A percentile compares a stretch with the other conserved stretches of the same genome.
Evolutionary conservation across 2,888 invertebrate species (phyloP).

Genomic region (Lasioglossum leucozonium): DNA sequence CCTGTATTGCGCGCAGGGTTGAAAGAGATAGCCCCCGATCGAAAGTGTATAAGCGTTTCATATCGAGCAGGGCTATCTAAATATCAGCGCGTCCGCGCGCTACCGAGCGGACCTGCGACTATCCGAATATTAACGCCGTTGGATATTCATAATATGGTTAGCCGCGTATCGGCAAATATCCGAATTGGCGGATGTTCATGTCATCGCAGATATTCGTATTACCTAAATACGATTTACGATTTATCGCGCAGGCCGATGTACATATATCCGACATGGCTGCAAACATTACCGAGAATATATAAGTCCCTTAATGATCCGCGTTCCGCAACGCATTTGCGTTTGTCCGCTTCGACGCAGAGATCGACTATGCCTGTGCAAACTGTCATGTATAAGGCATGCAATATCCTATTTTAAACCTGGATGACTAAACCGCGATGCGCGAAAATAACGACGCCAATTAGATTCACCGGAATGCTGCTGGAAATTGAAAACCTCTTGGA

Average conservation of each 20-base stretch:
- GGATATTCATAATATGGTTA: slow-evolving; percentile 67
- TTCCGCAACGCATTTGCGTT: slow-evolving; percentile 2
- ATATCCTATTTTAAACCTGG: not conserved
- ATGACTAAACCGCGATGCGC: not conserved
- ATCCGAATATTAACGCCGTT: slow-evolving; percentile 55
- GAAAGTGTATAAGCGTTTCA: slow-evolving; percentile 20
- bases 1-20: not conserved
- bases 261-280: slow-evolving; percentile 23
- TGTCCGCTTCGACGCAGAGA: not conserved
- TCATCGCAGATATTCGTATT: slow-evolving; percentile 62
- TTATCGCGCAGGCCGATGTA: slow-evolving; percentile 39
- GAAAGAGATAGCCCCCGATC: not conserved
- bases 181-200: slow-evolving; percentile 62
- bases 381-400: not conserved
- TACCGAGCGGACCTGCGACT: slow-evolving; percentile 18
- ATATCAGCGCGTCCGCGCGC: slow-evolving; percentile 13
- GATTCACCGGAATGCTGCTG: not conserved
- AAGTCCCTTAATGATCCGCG: slow-evolving; percentile 36
- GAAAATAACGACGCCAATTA: not conserved
- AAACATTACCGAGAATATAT: slow-evolving; percentile 41
- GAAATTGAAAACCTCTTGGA: no score
- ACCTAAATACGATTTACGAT: slow-evolving; percentile 60
- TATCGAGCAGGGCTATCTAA: slow-evolving; percentile 41
- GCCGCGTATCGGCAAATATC: slow-evolving; percentile 64
- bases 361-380: not conserved